Percentiles rank a stretch among this genome's conserved stretches.
These are phyloP conservation scores for Dysmachus trigonus DNA, from an alignment of 2,888 invertebrate species.

Conservation along the genomic window DNA sequence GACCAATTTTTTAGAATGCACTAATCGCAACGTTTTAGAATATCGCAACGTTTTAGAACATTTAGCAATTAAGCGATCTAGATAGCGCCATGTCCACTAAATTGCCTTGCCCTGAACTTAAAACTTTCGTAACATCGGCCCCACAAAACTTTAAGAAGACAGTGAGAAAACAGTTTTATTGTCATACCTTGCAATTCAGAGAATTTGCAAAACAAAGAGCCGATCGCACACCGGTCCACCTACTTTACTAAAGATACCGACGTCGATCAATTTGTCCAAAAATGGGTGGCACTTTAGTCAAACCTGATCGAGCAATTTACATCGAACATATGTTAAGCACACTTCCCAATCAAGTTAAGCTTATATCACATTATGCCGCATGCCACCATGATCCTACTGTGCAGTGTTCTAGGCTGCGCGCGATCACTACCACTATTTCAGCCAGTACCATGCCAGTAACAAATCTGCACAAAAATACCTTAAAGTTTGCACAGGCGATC, in stretches of 20 bases:
- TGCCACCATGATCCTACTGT: background rate
- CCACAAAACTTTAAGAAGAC: background rate
- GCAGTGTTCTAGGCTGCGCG: background rate
- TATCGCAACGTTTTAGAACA: background rate
- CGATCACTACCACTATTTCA: background rate
- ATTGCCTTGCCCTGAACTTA: background rate
- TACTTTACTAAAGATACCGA: background rate
- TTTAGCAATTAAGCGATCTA: background rate
- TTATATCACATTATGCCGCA: background rate
- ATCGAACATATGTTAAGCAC: background rate
- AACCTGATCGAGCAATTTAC: background rate
- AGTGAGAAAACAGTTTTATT: background rate
- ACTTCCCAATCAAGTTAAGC: background rate
- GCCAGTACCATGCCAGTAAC: background rate
- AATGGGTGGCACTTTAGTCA: background rate
- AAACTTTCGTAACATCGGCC: background rate
- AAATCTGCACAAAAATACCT: background rate
- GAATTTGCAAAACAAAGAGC: background rate
- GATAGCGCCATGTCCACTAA: background rate
- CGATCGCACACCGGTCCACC: background rate
- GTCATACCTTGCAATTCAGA: background rate
- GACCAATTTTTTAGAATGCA: too few relatives aligned
- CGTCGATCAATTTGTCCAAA: background rate
- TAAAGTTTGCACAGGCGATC: background rate
- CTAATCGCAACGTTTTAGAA: background rate